Percentiles rank a stretch among this genome's conserved stretches.
Conservation (phyloP, 1,140 invertebrate species). For the Bemisia tabaci region DNA sequence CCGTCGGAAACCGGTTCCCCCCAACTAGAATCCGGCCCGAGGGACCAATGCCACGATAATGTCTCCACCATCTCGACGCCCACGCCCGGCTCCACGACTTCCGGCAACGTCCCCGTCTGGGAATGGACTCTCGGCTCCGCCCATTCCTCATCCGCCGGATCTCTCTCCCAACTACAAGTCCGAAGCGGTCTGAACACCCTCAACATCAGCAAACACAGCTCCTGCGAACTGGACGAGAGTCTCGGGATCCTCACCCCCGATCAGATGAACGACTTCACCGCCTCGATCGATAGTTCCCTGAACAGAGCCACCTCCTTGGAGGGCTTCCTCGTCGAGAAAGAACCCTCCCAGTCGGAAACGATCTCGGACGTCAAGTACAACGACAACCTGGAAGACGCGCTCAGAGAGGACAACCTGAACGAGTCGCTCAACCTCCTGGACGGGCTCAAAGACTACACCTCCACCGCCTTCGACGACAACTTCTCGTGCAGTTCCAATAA, state of each 20-base stretch:
- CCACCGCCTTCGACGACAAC: not conserved
- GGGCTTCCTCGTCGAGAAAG: not conserved
- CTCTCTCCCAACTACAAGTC: conserved; percentile 14
- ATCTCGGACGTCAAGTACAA: conserved; percentile 8
- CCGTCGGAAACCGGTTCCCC: conserved; percentile 15
- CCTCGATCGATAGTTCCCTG: conserved; percentile 6
- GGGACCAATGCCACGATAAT: conserved; percentile 21
- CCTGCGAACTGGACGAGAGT: conserved; percentile 60
- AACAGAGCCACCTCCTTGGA: conserved; percentile 16
- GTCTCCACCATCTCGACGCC: conserved; percentile 14
- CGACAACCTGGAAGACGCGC: conserved; percentile 11
- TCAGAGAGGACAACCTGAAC: not conserved
- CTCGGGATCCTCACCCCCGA: conserved; percentile 71
- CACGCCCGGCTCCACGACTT: conserved; percentile 17
- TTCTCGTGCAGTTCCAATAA: not conserved
- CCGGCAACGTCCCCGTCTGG: conserved; percentile 23
- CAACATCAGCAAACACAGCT: conserved; percentile 49
- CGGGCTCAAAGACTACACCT: not conserved
- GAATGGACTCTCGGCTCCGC: conserved; percentile 26
- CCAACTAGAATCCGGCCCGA: conserved; percentile 24
- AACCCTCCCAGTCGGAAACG: not conserved
- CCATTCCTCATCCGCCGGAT: conserved; percentile 26
- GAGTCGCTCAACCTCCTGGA: not conserved
- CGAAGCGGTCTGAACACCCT: conserved; percentile 15
- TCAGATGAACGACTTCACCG: conserved; percentile 59